These are phyloP conservation scores for Pelochelys cantorii DNA, from an alignment of 2,797 vertebrate genomes.

Conservation along the genomic window DNA sequence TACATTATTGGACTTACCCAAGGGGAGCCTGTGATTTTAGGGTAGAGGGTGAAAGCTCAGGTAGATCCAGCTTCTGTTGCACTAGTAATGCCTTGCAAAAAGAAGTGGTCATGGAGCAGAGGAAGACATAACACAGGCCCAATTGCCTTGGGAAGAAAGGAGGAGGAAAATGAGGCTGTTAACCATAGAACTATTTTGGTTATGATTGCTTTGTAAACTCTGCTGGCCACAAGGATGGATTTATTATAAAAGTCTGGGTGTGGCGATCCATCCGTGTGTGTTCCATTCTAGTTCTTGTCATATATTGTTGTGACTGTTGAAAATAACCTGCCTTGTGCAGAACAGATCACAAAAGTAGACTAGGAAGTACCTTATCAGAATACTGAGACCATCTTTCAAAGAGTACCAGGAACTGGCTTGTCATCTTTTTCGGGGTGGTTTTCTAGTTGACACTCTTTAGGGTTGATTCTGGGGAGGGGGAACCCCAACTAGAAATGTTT, in stretches of 20 bases:
- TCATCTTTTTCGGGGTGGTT: neutral
- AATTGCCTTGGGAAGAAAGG: neutral
- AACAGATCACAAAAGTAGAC: neutral
- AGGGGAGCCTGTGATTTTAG: neutral
- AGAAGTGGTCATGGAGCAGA: neutral
- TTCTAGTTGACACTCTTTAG: neutral
- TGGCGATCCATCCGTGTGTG: neutral
- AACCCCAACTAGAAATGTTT: neutral
- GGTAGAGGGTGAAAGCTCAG: neutral
- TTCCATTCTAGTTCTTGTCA: neutral
- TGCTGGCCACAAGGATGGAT: neutral
- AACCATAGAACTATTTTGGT: neutral
- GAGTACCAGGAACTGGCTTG: neutral
- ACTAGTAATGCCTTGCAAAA: neutral
- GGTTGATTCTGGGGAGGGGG: no score
- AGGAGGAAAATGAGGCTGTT: neutral
- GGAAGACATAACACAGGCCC: neutral
- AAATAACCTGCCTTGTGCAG: neutral
- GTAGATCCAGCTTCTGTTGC: neutral
- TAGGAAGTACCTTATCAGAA: neutral
- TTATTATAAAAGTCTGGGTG: neutral
- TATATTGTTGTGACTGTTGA: neutral
- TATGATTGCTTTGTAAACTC: neutral
- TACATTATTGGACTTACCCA: neutral
- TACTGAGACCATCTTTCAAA: neutral